Evolutionary conservation across 2,113 vertebrate genomes (phyloP).

Genomic region (Pao palembangensis): DNA sequence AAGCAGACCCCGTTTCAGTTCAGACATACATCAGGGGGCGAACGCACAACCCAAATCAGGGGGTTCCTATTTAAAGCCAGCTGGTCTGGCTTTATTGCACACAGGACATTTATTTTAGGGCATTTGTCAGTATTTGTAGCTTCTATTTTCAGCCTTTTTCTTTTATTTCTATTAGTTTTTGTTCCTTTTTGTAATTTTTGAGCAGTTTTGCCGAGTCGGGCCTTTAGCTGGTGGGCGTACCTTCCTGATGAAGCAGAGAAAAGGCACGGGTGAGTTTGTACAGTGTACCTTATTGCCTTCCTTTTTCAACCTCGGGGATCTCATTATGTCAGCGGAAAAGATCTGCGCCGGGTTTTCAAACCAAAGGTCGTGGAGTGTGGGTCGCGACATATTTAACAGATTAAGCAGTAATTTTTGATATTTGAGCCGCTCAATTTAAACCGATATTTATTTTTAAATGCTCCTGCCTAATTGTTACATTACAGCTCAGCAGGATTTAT

Average conservation of each 20-base stretch:
- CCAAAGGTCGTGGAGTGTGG: conserved; percentile 20
- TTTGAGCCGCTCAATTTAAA: conserved; percentile 36
- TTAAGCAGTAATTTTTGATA: conserved; percentile 46
- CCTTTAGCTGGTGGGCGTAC: conserved; percentile 90
- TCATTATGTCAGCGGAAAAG: conserved; percentile 48
- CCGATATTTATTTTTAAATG: conserved; percentile 29
- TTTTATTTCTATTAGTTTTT: conserved; percentile 62
- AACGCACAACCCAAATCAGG: conserved; percentile 86
- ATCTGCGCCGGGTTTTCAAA: conserved; percentile 28
- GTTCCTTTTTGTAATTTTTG: conserved; percentile 56
- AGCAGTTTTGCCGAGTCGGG: conserved; percentile 77
- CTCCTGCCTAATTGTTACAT: conserved; percentile 42
- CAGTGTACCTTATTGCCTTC: conserved; percentile 50
- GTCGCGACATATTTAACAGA: conserved; percentile 50
- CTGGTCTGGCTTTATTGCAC: conserved; percentile 98
- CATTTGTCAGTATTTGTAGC: conserved; percentile 33
- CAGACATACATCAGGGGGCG: conserved; percentile 82
- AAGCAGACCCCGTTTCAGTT: conserved; percentile 82
- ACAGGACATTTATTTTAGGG: conserved; percentile 70
- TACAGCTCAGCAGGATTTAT: conserved; percentile 23
- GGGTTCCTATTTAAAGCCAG: conserved; percentile 98
- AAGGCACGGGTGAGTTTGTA: conserved; percentile 91
- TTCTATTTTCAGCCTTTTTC: conserved; percentile 28
- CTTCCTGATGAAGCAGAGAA: conserved; percentile 92
- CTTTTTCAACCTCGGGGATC: conserved; percentile 29